A percentile compares a stretch with the other conserved stretches of the same genome.
Evolutionary conservation across 2,113 vertebrate species (phyloP).

Genomic region (Urocynchramus pylzowi): DNA sequence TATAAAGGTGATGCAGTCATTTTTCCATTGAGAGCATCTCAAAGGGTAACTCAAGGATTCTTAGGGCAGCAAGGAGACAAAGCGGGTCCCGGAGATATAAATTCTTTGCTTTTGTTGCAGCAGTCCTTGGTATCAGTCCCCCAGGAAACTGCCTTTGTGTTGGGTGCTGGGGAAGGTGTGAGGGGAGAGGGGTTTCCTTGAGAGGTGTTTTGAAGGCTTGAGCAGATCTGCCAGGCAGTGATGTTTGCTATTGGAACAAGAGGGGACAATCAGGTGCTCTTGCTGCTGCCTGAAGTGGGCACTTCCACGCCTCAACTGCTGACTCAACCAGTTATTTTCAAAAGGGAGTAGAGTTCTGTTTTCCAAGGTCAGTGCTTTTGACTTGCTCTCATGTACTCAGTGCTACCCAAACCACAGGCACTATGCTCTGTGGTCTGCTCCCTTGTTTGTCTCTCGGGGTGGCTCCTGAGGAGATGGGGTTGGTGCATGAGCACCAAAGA

Average conservation of each 20-base stretch:
- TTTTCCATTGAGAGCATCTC: not conserved
- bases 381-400: not conserved
- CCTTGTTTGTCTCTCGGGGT: not conserved
- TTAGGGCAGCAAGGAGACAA: not conserved
- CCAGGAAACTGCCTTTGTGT: not conserved
- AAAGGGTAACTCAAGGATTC: not conserved
- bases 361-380: not conserved
- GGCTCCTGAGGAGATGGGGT: not conserved
- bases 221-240: not conserved
- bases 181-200: accelerated
- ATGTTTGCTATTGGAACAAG: not conserved
- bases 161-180: not conserved
- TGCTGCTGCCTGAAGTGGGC: not conserved
- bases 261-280: not conserved
- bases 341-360: not conserved
- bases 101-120: not conserved
- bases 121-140: not conserved
- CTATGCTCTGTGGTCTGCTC: not conserved
- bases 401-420: not conserved
- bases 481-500: not conserved
- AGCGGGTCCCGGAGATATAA: accelerated
- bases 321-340: not conserved
- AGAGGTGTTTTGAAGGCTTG: not conserved
- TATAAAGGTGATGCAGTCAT: not conserved
- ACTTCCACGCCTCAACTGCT: not conserved